Evolutionary conservation across 2,113 vertebrate species (phyloP).

Genomic region (Carollia perspicillata): DNA sequence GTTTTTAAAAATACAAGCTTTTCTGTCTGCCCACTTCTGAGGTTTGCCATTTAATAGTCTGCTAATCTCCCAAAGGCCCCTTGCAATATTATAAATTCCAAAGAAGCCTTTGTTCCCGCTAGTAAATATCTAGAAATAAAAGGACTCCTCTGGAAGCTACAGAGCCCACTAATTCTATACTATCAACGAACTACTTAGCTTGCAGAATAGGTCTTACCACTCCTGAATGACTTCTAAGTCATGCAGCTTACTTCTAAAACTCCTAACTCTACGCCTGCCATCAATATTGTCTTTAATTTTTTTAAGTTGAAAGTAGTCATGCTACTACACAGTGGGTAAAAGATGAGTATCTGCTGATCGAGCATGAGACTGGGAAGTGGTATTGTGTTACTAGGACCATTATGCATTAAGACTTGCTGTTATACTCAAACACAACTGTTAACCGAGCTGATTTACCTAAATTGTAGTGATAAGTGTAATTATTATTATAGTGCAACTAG

Average conservation of each 20-base stretch:
- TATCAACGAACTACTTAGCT: background rate
- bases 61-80: background rate
- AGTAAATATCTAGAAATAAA: background rate
- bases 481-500: background rate
- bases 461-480: background rate
- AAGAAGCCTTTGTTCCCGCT: background rate
- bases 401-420: background rate
- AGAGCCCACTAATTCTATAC: background rate
- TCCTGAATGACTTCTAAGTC: background rate
- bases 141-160: background rate
- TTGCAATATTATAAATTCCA: background rate
- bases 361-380: background rate
- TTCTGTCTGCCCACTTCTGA: background rate
- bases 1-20: background rate
- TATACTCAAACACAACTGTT: background rate
- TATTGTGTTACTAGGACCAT: background rate
- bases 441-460: background rate
- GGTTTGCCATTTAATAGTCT: slow-evolving; percentile 10
- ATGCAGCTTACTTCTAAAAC: background rate
- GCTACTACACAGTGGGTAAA: background rate
- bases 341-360: background rate
- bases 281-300: background rate
- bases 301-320: background rate
- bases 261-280: background rate
- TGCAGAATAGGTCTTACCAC: background rate